A percentile compares a stretch with the other conserved stretches of the same genome.
phyloP scores from a whole-genome alignment of 2,797 vertebrate genomes.

The Nasua narica region DNA sequence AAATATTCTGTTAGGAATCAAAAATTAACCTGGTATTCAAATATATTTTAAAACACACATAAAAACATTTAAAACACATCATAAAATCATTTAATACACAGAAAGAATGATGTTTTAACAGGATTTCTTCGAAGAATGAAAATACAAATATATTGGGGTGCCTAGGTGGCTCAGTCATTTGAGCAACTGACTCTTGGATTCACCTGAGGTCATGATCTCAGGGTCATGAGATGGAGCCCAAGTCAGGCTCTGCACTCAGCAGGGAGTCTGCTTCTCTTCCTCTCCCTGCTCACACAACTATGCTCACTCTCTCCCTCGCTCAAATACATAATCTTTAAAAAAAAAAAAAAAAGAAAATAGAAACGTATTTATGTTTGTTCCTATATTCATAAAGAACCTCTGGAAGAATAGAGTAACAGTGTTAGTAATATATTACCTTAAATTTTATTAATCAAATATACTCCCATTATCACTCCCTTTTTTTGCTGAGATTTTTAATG shows the following conservation, averaged over 20 bases:
- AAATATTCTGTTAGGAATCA: neutral
- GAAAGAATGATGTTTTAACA: neutral
- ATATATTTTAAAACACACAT: neutral
- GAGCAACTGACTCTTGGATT: neutral
- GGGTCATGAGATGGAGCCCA: neutral
- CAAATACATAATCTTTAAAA: neutral
- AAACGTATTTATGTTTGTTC: neutral
- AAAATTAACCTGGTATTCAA: constrained; percentile 61
- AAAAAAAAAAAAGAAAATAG: neutral
- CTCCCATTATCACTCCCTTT: neutral
- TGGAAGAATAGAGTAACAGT: neutral
- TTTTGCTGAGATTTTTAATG: neutral
- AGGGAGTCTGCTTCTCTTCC: neutral
- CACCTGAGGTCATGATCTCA: neutral
- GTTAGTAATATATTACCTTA: neutral
- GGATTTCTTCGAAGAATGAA: neutral
- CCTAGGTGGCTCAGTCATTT: neutral
- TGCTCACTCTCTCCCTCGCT: neutral
- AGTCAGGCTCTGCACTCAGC: neutral
- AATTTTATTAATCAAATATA: neutral
- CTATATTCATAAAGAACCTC: neutral
- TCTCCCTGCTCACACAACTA: neutral
- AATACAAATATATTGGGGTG: neutral
- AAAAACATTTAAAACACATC: neutral
- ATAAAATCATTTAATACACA: neutral